Evolutionary conservation across 2,888 invertebrate genomes (phyloP).

Genomic region (Dione vanillae): DNA sequence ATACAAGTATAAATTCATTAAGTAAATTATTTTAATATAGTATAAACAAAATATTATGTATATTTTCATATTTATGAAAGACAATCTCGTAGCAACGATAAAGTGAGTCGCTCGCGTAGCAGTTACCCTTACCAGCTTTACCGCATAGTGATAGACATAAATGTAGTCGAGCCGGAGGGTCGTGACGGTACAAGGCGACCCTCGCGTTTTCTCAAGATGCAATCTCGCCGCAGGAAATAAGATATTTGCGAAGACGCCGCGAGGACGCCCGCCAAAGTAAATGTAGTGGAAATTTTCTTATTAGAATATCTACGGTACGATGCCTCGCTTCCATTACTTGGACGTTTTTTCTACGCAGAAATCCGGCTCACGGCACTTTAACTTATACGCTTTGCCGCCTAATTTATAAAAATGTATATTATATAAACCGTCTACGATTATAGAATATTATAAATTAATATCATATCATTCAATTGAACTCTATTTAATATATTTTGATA

Average conservation of each 20-base stretch:
- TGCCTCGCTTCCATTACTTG: slow-evolving; percentile 76
- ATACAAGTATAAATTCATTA: not conserved
- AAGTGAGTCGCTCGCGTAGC: slow-evolving; percentile 20
- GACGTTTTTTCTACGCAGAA: slow-evolving; percentile 74
- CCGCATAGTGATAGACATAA: slow-evolving; percentile 49
- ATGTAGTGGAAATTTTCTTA: slow-evolving; percentile 86
- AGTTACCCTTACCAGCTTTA: slow-evolving; percentile 31
- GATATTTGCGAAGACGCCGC: slow-evolving; percentile 85
- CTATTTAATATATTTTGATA: not conserved
- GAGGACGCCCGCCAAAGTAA: slow-evolving; percentile 82
- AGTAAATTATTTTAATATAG: not conserved
- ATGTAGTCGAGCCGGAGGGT: slow-evolving; percentile 56
- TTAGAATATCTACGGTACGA: slow-evolving; percentile 84
- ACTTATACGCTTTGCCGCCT: slow-evolving; percentile 69
- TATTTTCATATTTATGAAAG: slow-evolving; percentile 2
- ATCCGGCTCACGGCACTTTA: slow-evolving; percentile 65
- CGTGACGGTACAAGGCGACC: slow-evolving; percentile 76
- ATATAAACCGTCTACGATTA: slow-evolving; percentile 39
- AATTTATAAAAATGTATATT: slow-evolving; percentile 49
- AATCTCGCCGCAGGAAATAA: slow-evolving; percentile 85
- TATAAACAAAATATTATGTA: not conserved
- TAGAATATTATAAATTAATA: slow-evolving; percentile 35
- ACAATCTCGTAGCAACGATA: slow-evolving; percentile 6
- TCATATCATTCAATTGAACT: not conserved
- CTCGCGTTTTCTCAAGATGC: slow-evolving; percentile 85